Evolutionary conservation across 2,113 vertebrate species (phyloP).

Genomic region (Oceanites oceanicus): DNA sequence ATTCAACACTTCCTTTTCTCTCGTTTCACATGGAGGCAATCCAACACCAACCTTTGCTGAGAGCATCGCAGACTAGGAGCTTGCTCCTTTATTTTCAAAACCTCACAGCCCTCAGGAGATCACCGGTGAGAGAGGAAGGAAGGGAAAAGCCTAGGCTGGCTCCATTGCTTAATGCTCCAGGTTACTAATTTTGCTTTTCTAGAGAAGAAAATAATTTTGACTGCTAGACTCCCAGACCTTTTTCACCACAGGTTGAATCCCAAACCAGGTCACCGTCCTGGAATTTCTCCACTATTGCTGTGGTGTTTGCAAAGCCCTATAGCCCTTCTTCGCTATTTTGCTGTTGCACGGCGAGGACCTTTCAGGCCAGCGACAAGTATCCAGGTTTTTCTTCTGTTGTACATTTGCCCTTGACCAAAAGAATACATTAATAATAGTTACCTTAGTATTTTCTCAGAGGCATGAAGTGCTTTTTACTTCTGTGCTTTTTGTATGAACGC

Average conservation of each 20-base stretch:
- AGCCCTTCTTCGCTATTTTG: background rate
- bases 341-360: background rate
- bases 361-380: background rate
- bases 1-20: background rate
- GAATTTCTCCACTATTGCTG: background rate
- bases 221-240: background rate
- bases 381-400: background rate
- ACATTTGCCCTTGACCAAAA: background rate
- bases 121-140: background rate
- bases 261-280: background rate
- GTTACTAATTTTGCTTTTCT: background rate
- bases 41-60: background rate
- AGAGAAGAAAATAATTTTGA: background rate
- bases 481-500: background rate
- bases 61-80: background rate
- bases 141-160: background rate
- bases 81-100: background rate
- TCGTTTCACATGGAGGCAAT: background rate
- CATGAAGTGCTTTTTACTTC: background rate
- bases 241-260: background rate
- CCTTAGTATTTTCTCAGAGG: background rate
- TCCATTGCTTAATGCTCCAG: background rate
- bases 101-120: background rate
- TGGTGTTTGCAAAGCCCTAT: background rate
- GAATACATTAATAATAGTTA: background rate